Base-by-base conservation (phyloP, 2,888 invertebrate species). In the Acanthopleura granulata region DNA sequence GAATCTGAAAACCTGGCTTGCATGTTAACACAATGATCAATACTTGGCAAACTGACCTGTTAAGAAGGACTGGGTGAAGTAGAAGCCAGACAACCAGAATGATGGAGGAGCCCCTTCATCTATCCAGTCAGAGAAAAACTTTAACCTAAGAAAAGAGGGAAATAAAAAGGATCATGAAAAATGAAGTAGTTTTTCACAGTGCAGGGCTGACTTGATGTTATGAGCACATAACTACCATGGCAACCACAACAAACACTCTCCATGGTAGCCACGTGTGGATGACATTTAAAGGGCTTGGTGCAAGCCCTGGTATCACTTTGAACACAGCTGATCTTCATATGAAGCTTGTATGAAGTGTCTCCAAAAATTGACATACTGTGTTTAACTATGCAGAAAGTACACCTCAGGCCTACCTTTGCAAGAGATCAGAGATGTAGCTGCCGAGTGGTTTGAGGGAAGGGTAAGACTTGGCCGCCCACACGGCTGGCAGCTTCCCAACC, bases 381-480 rank as follows among this genome's bases (percentile, higher is more conserved):
- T 14, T 72, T 15, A n/a, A 72, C 40, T 40, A 40, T 40, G n/a
- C n/a, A n/a, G n/a, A n/a, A n/a, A n/a, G n/a, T n/a, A n/a, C n/a
- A n/a, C n/a, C n/a, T n/a, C n/a, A 75, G 18, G 57, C 57, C 71
- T 77, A 90, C 89, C 97, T 93, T 74, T 93, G 93, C 72, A 94
- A 90, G 80, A 97, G 82, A 80, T 91, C 91, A 27, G 86, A 84
- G 49, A 91, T 85, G 78, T 91, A 91, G 76, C 89, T 87, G 15
- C 90, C 91, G 15, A 91, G 84, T 25, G 91, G 91, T 83, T 91
- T 91, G 49, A 91, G 85, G 12, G 90, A 90, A 1, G 91, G 91
- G 79, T 91, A 91, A 16, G 90, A 90, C 80, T 90, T 91, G 18
- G 89, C 82, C 0, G 90, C 90, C 91, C 91, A 91, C 57, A 85